These are phyloP conservation scores for Tyto alba DNA, from an alignment of 2,113 vertebrate genomes.

Conservation along the genomic window DNA sequence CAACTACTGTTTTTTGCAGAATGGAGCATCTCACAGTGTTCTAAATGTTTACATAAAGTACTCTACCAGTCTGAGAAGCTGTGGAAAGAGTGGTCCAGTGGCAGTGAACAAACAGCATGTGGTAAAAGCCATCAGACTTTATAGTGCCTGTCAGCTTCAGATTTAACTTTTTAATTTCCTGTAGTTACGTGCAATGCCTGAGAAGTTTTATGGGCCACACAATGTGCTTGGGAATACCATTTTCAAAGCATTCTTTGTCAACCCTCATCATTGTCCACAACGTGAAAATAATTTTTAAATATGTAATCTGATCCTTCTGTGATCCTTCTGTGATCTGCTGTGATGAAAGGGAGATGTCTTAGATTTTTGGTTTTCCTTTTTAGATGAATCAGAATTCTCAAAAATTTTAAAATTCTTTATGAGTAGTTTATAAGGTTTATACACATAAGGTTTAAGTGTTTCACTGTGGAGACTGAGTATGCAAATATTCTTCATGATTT, in stretches of 20 bases:
- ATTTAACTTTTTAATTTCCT: background rate
- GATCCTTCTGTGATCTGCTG: too few species aligned
- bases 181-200: background rate
- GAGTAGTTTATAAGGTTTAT: background rate
- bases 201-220: background rate
- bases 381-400: background rate
- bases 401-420: background rate
- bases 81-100: background rate
- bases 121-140: background rate
- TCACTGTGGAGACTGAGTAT: background rate
- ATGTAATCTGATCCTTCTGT: background rate
- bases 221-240: background rate
- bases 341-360: background rate
- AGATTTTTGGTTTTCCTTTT: background rate
- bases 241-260: background rate
- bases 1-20: background rate
- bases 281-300: background rate
- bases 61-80: background rate
- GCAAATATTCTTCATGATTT: background rate
- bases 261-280: background rate
- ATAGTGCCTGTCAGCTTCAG: background rate
- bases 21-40: background rate
- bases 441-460: background rate
- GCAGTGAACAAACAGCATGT: background rate
- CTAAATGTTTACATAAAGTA: background rate